Evolutionary conservation across 2,888 invertebrate genomes (phyloP), one percentile per base, ranked within the genome.

Genomic region (Lutraria lutraria): DNA sequence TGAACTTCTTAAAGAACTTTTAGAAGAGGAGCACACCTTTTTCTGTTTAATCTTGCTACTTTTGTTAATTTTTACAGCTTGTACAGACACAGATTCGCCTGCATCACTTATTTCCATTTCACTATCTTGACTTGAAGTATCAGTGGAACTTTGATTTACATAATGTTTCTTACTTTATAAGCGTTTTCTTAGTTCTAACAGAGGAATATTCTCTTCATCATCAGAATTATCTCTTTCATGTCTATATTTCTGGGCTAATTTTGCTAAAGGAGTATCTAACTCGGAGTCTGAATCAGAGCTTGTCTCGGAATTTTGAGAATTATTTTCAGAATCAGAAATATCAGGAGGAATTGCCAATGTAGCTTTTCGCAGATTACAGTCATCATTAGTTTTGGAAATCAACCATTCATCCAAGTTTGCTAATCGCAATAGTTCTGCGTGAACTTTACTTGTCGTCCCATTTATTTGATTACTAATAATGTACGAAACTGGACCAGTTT

Each of bases 391-490:
- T 82, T 83, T 13, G 84, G 31, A 25, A 87, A 25, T 72, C 81
- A 21, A 83, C 87, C 85, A 12, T 90, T 84, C n/a, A 53, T 88
- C 83, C 68, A 90, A 12, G 34, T 81, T 68, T 16, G 89, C 92
- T 72, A 63, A 31, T 83, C 83, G 80, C 4, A 88, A 12, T 34
- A 34, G 83, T 31, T 87, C 88, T 0, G 89, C 90, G 86, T 90
- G 90, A 8, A 88, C 86, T 29, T 54, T 84, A 15, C 13, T 16
- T 6, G 85, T 88, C 13, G 86, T 54, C 6, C 85, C 85, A 34
- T 81, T 82, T 86, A 86, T 80, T 76, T 91, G 91, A 82, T 89
- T 89, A 43, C 88, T 89, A 29, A 91, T 91, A 0, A 86, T 72
- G 34, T 82, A 91, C 8, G 85, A 83, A 13, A 86, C 86, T 16